These are phyloP conservation scores for Trimorus sp. DNA, from an alignment of 2,888 invertebrate species.

Conservation along the genomic window DNA sequence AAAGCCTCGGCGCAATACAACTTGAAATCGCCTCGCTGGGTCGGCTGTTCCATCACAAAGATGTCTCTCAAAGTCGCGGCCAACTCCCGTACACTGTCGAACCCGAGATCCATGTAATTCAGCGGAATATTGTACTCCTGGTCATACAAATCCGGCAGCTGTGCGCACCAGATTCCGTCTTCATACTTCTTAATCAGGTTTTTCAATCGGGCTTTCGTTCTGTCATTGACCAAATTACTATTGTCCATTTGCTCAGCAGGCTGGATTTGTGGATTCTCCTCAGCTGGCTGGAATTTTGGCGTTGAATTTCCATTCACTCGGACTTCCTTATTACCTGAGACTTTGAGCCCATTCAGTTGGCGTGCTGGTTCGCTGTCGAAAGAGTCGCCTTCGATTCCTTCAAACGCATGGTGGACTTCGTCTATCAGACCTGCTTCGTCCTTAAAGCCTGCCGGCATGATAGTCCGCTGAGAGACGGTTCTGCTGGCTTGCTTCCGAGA, in stretches of 20 bases:
- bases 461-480: neutral
- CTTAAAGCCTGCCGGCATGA: slow-evolving; percentile 46
- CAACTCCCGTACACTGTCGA: slow-evolving; percentile 74
- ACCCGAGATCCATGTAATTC: slow-evolving; percentile 75
- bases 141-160: slow-evolving; percentile 73
- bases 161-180: slow-evolving; percentile 77
- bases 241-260: no score
- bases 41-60: slow-evolving; percentile 70
- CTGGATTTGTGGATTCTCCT: neutral
- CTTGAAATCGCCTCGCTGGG: slow-evolving; percentile 70
- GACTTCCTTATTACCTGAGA: neutral
- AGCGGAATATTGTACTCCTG: slow-evolving; percentile 72
- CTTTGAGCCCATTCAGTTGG: neutral
- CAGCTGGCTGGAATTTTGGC: neutral
- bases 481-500: neutral
- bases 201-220: slow-evolving; percentile 67
- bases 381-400: neutral
- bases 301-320: neutral
- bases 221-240: slow-evolving; percentile 68
- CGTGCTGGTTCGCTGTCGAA: neutral
- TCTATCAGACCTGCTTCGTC: slow-evolving; percentile 3
- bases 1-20: slow-evolving; percentile 70
- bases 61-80: slow-evolving; percentile 74
- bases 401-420: slow-evolving; percentile 3
- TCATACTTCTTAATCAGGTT: slow-evolving; percentile 74